Evolutionary conservation across 1,140 invertebrate genomes (phyloP).

Genomic region (Oedothorax gibbosus): DNA sequence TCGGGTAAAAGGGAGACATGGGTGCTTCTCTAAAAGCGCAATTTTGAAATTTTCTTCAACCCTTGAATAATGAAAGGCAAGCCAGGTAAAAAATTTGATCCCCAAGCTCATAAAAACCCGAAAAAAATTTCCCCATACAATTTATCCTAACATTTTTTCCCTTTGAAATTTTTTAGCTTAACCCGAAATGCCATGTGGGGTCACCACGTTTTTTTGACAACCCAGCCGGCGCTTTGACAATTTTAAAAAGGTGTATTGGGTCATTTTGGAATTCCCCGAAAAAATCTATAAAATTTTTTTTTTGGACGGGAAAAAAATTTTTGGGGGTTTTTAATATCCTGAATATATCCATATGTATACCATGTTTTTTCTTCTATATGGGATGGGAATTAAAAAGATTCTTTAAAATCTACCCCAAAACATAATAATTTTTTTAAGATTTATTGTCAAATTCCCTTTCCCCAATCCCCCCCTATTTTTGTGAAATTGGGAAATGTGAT

Average conservation of each 20-base stretch:
- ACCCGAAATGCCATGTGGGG: not conserved
- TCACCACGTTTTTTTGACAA: not conserved
- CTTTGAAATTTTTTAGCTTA: not conserved
- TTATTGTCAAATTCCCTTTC: too few relatives aligned
- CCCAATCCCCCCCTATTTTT: too few relatives aligned
- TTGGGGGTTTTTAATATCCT: too few relatives aligned
- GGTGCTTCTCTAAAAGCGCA: conserved; percentile 19
- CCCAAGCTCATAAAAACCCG: not conserved
- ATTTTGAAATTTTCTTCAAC: conserved; percentile 33
- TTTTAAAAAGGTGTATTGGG: not conserved
- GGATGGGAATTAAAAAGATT: too few relatives aligned
- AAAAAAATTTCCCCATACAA: not conserved
- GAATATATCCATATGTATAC: too few relatives aligned
- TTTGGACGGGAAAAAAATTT: too few relatives aligned
- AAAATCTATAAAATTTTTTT: too few relatives aligned
- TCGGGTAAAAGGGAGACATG: not conserved
- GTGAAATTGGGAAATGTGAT: too few relatives aligned
- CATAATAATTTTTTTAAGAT: too few relatives aligned
- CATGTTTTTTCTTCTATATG: too few relatives aligned
- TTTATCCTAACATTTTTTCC: not conserved
- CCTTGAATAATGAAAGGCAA: conserved; percentile 44
- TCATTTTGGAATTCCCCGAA: too few relatives aligned
- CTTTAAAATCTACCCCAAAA: too few relatives aligned
- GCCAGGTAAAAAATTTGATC: not conserved
- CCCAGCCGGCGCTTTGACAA: not conserved